Base-by-base conservation (phyloP, 2,113 vertebrate genomes). In the Seriola quinqueradiata region DNA sequence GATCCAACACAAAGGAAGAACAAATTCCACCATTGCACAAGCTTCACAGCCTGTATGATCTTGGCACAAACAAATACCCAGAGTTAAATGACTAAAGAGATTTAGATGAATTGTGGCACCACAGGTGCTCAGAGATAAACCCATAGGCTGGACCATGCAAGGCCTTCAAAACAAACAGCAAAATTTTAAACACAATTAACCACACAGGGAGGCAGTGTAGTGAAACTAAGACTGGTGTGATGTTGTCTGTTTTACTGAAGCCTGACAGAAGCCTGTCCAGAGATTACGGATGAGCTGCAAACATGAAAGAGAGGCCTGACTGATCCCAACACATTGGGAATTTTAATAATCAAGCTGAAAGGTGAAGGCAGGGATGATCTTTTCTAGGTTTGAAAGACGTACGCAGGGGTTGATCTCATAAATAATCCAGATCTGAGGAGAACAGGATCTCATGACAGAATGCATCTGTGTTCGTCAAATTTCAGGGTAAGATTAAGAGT, bases 131-230 rank as follows among this genome's bases (percentile, higher is more conserved):
- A 9, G 64, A 79, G 75, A 89, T 82, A 86, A 89, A 90, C 60
- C 72, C 52, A 23, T 21, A 32, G 76, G 54, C 42, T 48, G 77
- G 66, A 82, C 67, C 79, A 17, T 72, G 68, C 55, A 79, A 77
- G 86, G 60, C 52, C 60, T 74, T 60, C 46, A 57, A 79, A 85
- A 83, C 65, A 87, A 87, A 79, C 73, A n/a, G 50, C 59, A 72
- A 60, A 1, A 66, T 82, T 85, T 86, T 73, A 60, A 86, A 89
- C 82, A 81, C 82, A 92, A 91, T 86, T 89, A 84, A 86, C 83
- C 81, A 86, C 89, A 83, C 78, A 75, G 86, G 81, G 87, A 90
- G 76, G 80, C 70, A 64, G 80, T 11, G 34, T 73, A 42, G 73
- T 75, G 76, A 79, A 85, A 79, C 84, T 82, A 84, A 89, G 77